Percentiles rank a stretch among this genome's conserved stretches.
Conservation (phyloP, 2,797 vertebrate genomes). For the Pachyuromys duprasi region DNA sequence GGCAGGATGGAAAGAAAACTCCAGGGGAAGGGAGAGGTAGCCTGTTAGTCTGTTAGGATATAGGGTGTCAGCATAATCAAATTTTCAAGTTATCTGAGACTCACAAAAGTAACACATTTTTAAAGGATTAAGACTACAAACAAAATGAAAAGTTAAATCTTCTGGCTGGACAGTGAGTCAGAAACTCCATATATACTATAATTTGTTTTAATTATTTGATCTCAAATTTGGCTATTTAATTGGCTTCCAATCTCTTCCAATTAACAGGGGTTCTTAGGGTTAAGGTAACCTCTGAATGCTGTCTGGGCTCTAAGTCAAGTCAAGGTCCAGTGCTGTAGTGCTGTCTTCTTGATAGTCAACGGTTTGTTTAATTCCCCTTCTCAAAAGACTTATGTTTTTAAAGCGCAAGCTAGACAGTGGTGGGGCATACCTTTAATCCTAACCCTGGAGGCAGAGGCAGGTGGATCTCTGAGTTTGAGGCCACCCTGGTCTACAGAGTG, state of each 20-base stretch:
- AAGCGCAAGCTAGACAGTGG: neutral
- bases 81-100: neutral
- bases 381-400: neutral
- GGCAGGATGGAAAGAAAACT: neutral
- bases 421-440: neutral
- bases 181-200: constrained; percentile 15
- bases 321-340: neutral
- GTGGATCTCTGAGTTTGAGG: neutral
- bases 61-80: neutral
- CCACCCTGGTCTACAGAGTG: neutral
- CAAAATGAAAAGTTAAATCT: constrained; percentile 17
- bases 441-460: neutral
- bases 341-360: neutral
- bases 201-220: constrained; percentile 50
- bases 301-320: constrained; percentile 15
- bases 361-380: neutral
- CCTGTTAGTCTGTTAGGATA: neutral
- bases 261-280: constrained; percentile 10
- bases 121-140: constrained; percentile 47
- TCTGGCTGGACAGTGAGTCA: constrained; percentile 8
- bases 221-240: neutral
- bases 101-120: neutral
- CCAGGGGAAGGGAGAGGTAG: neutral
- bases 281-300: neutral
- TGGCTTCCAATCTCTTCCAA: constrained; percentile 29